phyloP scores from a whole-genome alignment of 2,888 invertebrate species.

The Cosmia trapezina region DNA sequence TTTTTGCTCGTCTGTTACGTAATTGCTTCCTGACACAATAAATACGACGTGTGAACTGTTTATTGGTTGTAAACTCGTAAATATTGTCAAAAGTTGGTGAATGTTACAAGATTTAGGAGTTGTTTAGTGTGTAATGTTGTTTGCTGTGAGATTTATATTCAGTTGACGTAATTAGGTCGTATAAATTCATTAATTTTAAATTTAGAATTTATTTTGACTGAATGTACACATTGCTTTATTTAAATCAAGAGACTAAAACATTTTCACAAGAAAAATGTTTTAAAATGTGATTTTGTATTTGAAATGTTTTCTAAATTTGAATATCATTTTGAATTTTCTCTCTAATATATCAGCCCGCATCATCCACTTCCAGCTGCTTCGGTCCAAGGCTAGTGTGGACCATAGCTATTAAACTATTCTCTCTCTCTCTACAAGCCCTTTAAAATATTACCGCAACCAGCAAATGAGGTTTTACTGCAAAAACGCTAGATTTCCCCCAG shows the following conservation, averaged over 20 bases:
- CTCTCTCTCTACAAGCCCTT: background rate
- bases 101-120: slow-evolving; percentile 63
- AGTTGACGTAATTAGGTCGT: slow-evolving; percentile 58
- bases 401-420: background rate
- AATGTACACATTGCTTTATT: background rate
- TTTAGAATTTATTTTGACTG: slow-evolving; percentile 24
- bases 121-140: slow-evolving; percentile 61
- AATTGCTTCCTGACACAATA: slow-evolving; percentile 77
- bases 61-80: slow-evolving; percentile 83
- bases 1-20: slow-evolving; percentile 70
- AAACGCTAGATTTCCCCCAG: background rate
- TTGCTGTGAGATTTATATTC: slow-evolving; percentile 52
- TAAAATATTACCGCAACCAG: background rate
- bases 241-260: background rate
- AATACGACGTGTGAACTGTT: slow-evolving; percentile 80
- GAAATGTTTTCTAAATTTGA: background rate
- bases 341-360: background rate
- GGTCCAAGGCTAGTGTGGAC: background rate
- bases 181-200: slow-evolving; percentile 35
- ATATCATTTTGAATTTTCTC: background rate
- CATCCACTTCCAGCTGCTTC: background rate
- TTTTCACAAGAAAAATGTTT: too few species aligned
- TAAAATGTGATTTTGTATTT: too few species aligned
- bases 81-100: slow-evolving; percentile 68
- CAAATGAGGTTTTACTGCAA: background rate